Percentiles rank a stretch among this genome's conserved stretches.
These are phyloP conservation scores for Agrochola litura DNA, from an alignment of 2,888 invertebrate species.

Conservation along the genomic window DNA sequence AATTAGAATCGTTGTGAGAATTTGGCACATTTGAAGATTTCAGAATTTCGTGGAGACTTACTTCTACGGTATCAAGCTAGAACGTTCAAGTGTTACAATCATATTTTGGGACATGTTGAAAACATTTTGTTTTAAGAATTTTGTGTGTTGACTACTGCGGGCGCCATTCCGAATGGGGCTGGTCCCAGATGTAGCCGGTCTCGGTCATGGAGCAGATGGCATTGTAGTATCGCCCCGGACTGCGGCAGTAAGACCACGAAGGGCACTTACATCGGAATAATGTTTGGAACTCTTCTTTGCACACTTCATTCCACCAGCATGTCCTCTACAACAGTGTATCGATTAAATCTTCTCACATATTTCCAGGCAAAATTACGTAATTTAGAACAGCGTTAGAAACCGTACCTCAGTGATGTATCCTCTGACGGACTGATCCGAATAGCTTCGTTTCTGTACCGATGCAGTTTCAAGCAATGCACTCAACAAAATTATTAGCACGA, in stretches of 20 bases:
- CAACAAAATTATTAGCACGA: slow-evolving; percentile 81
- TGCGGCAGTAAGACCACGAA: slow-evolving; percentile 96
- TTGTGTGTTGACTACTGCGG: slow-evolving; percentile 74
- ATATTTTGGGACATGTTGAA: slow-evolving; percentile 38
- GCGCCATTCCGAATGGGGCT: slow-evolving; percentile 91
- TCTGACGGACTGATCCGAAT: slow-evolving; percentile 95
- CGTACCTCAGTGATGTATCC: slow-evolving; percentile 96
- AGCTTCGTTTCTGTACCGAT: slow-evolving; percentile 92
- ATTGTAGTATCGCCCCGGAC: slow-evolving; percentile 97
- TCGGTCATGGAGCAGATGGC: slow-evolving; percentile 97
- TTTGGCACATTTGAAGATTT: slow-evolving; percentile 76
- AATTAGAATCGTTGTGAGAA: slow-evolving; percentile 82
- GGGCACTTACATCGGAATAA: slow-evolving; percentile 97
- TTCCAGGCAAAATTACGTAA: slow-evolving; percentile 24
- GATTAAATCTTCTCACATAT: slow-evolving; percentile 17
- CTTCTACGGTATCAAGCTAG: slow-evolving; percentile 62
- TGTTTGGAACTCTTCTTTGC: slow-evolving; percentile 97
- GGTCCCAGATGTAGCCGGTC: slow-evolving; percentile 97
- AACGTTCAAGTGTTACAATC: slow-evolving; percentile 55
- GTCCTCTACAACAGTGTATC: slow-evolving; percentile 92
- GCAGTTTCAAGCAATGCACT: slow-evolving; percentile 79
- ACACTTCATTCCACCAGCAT: slow-evolving; percentile 98
- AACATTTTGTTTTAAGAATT: slow-evolving; percentile 20
- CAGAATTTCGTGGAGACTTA: slow-evolving; percentile 58
- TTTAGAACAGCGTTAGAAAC: slow-evolving; percentile 13